Conservation (phyloP, 2,888 invertebrate species). For the Chesias legatella region DNA sequence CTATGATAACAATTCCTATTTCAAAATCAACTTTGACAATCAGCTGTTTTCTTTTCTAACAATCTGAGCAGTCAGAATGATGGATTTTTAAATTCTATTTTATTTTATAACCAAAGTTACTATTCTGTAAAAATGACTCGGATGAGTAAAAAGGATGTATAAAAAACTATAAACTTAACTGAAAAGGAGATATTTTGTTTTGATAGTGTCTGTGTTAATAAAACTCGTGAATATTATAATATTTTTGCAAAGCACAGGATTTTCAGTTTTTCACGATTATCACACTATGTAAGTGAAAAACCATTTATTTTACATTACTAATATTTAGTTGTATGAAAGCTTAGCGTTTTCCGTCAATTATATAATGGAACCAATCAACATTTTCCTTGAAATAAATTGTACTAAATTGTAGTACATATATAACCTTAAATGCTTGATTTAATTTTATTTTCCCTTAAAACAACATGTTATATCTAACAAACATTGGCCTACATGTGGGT, state of each 20-base stretch:
- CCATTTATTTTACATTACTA: neutral
- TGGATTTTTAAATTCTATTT: conserved; percentile 25
- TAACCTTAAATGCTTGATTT: no score
- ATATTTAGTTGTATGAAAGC: neutral
- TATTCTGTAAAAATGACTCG: conserved; percentile 11
- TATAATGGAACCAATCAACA: neutral
- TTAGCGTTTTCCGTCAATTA: neutral
- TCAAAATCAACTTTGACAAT: conserved; percentile 2
- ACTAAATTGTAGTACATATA: no score
- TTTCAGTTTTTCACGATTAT: neutral
- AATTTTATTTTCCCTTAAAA: no score
- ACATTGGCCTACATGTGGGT: no score
- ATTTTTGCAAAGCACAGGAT: neutral
- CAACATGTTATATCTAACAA: no score
- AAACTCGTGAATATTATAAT: neutral
- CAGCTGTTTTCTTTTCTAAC: conserved; percentile 31
- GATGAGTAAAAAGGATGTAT: conserved; percentile 1
- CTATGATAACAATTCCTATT: neutral
- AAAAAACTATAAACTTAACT: conserved; percentile 1
- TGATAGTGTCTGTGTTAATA: neutral
- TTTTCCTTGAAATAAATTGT: conserved; percentile 9
- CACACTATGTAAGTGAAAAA: conserved; percentile 8
- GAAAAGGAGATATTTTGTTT: neutral
- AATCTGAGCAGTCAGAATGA: conserved; percentile 19
- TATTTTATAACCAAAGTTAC: conserved; percentile 20